phyloP scores from a whole-genome alignment of 2,888 invertebrate genomes.

The Isoperla grammatica region DNA sequence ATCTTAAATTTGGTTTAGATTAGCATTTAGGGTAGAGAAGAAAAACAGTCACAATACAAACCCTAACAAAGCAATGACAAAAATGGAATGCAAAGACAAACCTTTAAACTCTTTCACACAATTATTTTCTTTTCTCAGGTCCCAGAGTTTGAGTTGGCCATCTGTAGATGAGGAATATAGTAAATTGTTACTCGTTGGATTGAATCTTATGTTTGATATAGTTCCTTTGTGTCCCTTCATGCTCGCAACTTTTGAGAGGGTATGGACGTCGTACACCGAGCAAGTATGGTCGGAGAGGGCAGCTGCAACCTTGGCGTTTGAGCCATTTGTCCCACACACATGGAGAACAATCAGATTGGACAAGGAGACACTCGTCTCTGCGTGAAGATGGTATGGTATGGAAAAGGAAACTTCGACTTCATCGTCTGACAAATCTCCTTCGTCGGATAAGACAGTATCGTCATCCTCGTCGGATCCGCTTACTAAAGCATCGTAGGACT shows the following conservation, averaged over 20 bases:
- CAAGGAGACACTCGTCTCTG: conserved; percentile 35
- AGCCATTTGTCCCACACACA: conserved; percentile 33
- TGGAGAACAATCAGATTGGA: neutral
- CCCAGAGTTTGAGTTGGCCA: conserved; percentile 57
- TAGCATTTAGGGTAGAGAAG: conserved; percentile 11
- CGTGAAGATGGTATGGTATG: conserved; percentile 31
- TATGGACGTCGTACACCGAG: conserved; percentile 42
- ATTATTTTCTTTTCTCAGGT: conserved; percentile 52
- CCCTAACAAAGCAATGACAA: too few species aligned
- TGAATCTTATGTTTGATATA: conserved; percentile 44
- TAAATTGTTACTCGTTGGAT: conserved; percentile 51
- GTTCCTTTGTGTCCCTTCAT: neutral
- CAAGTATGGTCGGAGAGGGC: conserved; percentile 48
- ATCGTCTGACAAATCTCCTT: neutral
- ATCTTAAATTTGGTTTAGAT: too few species aligned
- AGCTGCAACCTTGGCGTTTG: conserved; percentile 45
- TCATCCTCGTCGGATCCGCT: too few species aligned
- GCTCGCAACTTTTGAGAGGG: neutral
- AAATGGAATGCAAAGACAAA: conserved; percentile 38
- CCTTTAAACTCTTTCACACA: conserved; percentile 45
- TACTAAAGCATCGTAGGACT: too few species aligned
- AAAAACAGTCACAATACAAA: too few species aligned
- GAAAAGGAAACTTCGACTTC: conserved; percentile 11
- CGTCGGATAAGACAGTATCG: neutral
- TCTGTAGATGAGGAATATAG: conserved; percentile 55